phyloP scores from a whole-genome alignment of 2,113 vertebrate species.

The Equus przewalskii region DNA sequence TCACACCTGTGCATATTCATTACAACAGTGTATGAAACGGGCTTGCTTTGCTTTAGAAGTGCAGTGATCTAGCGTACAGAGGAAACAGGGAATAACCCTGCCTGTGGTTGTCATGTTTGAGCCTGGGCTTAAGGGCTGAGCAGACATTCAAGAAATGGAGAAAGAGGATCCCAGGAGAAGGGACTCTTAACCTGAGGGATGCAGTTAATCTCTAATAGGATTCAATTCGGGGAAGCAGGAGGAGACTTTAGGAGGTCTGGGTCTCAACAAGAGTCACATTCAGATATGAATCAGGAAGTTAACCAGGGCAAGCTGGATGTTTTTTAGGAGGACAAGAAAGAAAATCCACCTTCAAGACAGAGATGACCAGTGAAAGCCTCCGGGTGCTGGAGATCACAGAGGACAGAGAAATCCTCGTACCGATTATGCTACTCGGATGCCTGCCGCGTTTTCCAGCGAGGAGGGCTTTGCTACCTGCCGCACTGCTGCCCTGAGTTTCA shows the following conservation, averaged over 20 bases:
- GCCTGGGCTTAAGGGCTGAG: background rate
- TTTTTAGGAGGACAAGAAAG: background rate
- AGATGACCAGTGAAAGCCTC: background rate
- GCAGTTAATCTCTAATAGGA: background rate
- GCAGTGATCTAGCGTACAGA: background rate
- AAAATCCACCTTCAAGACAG: background rate
- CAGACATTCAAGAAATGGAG: background rate
- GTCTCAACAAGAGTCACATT: background rate
- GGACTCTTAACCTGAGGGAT: background rate
- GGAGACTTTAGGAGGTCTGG: background rate
- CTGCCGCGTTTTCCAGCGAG: fast-evolving
- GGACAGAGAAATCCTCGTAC: background rate
- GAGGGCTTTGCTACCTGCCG: background rate
- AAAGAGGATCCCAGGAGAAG: background rate
- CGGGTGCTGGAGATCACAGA: background rate
- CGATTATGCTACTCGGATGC: no score
- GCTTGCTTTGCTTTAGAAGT: background rate
- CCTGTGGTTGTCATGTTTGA: background rate
- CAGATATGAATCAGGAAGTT: background rate
- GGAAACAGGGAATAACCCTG: background rate
- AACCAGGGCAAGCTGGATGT: background rate
- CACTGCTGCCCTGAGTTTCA: background rate
- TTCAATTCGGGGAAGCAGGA: background rate
- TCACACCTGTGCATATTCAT: background rate
- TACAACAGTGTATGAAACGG: background rate